Conservation (phyloP, 1,140 invertebrate species). For the Teleogryllus occipitalis region DNA sequence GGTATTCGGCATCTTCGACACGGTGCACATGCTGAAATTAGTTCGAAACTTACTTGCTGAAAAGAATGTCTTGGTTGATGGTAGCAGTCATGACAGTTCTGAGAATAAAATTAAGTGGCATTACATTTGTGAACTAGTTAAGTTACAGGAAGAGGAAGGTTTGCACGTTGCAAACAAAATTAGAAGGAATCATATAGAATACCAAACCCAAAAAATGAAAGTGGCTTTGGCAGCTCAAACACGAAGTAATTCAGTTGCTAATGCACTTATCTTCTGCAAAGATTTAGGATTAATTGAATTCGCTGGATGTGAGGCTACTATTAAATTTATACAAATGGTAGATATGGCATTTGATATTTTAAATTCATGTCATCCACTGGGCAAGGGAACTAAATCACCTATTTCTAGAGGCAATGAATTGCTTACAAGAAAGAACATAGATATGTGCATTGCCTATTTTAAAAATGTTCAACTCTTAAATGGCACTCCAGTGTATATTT, state of each 20-base stretch:
- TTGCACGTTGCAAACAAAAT: slow-evolving; percentile 3
- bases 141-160: slow-evolving; percentile 1
- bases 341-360: slow-evolving; percentile 2
- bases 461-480: neutral
- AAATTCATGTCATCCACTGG: slow-evolving; percentile 12
- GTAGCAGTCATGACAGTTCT: neutral
- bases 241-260: neutral
- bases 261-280: neutral
- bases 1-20: neutral
- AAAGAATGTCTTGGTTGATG: slow-evolving; percentile 10
- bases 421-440: neutral
- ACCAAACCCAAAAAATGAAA: too few species aligned
- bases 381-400: slow-evolving; percentile 7
- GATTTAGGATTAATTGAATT: too few species aligned
- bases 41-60: slow-evolving; percentile 6
- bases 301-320: neutral
- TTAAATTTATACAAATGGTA: slow-evolving; percentile 1
- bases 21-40: neutral
- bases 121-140: too few species aligned
- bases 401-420: slow-evolving; percentile 1
- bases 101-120: slow-evolving; percentile 5
- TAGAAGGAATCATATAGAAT: neutral
- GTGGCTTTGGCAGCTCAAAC: too few species aligned
- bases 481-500: neutral
- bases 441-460: neutral